These are phyloP conservation scores for Amphipyra tragopoginis DNA, from an alignment of 2,888 invertebrate genomes.

Conservation along the genomic window DNA sequence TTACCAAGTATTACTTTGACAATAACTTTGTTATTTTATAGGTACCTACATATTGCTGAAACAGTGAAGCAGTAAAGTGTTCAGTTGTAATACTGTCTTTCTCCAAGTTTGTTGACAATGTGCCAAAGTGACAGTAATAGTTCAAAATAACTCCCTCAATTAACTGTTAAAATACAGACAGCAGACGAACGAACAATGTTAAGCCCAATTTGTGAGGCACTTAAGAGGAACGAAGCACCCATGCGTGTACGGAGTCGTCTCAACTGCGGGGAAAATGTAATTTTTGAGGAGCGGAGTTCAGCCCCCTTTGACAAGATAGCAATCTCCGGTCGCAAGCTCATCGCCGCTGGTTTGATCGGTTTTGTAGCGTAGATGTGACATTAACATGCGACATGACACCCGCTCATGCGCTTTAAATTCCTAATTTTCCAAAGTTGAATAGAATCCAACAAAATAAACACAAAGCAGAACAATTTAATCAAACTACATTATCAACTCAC, in stretches of 20 bases:
- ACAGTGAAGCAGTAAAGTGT: conserved; percentile 1
- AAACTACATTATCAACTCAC: conserved; percentile 15
- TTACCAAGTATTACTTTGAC: conserved; percentile 2
- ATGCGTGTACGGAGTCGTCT: no score
- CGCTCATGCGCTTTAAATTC: no score
- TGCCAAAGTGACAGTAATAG: conserved; percentile 38
- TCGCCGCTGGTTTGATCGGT: no score
- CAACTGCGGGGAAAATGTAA: no score
- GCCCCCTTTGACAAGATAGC: neutral
- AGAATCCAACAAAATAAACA: neutral
- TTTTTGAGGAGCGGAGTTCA: neutral
- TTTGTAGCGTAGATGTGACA: no score
- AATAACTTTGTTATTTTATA: conserved; percentile 8
- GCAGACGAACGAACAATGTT: conserved; percentile 8
- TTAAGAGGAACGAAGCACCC: neutral
- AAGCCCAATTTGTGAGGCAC: conserved; percentile 4
- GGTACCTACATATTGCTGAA: conserved; percentile 3
- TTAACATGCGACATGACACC: no score
- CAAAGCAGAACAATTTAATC: conserved; percentile 5
- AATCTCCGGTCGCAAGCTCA: no score
- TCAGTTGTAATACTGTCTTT: conserved; percentile 26
- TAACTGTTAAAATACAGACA: conserved; percentile 15
- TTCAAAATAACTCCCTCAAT: conserved; percentile 38
- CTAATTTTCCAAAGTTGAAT: no score
- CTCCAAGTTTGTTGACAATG: conserved; percentile 28